phyloP scores from a whole-genome alignment of 2,113 vertebrate genomes.

The Myodes glareolus region DNA sequence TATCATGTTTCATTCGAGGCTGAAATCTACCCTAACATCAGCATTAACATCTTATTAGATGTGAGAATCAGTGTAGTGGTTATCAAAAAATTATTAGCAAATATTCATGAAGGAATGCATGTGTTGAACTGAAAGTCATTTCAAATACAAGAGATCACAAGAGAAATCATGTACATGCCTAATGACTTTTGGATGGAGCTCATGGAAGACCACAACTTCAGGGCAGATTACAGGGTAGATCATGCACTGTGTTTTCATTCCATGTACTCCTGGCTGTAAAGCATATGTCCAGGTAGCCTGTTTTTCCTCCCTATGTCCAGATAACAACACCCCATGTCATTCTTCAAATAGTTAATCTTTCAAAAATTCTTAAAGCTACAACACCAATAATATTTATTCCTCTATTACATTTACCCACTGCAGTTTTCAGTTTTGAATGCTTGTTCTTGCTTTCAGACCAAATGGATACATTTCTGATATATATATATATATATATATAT shows the following conservation, averaged over 20 bases:
- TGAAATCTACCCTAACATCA: not conserved
- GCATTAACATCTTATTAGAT: not conserved
- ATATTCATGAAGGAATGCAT: not conserved
- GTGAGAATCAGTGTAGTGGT: not conserved
- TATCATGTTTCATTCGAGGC: not conserved
- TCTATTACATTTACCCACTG: not conserved
- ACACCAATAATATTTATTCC: not conserved
- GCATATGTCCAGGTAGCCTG: fast-evolving
- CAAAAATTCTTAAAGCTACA: not conserved
- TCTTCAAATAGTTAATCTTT: not conserved
- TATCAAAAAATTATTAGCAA: not conserved
- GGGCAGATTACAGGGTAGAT: not conserved
- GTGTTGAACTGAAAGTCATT: not conserved
- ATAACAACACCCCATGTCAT: not conserved
- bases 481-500: too few relatives aligned
- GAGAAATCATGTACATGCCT: not conserved
- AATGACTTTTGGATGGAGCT: not conserved
- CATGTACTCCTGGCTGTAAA: not conserved
- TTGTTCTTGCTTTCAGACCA: not conserved
- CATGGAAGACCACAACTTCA: not conserved
- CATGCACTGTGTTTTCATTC: fast-evolving
- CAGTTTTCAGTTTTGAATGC: not conserved
- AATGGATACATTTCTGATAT: not conserved
- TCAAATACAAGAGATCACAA: not conserved
- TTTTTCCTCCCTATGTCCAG: not conserved